Conservation (phyloP, 2,888 invertebrate genomes). For the Allophyes oxyacanthae region DNA sequence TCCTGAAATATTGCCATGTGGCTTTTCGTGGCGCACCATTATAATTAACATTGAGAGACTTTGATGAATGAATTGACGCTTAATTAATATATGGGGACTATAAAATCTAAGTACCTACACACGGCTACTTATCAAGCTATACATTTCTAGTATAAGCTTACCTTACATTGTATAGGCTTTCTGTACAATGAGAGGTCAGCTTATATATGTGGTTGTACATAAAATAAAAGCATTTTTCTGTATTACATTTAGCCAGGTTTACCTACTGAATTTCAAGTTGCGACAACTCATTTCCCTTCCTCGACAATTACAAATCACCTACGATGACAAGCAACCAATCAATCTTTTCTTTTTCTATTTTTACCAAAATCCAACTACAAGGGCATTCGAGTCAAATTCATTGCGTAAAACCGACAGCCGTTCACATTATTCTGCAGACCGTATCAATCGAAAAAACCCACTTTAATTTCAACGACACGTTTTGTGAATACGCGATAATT, state of each 20-base stretch:
- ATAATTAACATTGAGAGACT: background rate
- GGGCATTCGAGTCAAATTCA: constrained; percentile 12
- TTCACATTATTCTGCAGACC: constrained; percentile 2
- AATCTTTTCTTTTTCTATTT: constrained; percentile 1
- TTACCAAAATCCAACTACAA: no score
- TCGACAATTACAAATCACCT: constrained; percentile 27
- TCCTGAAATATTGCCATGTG: constrained; percentile 17
- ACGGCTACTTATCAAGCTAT: no score
- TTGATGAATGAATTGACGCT: no score
- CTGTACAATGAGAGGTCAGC: no score
- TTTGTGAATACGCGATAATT: constrained; percentile 23
- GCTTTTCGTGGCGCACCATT: background rate
- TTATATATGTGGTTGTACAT: no score
- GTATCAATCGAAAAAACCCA: constrained; percentile 5
- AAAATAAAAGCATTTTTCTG: no score
- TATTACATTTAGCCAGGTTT: no score
- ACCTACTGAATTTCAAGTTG: constrained; percentile 4
- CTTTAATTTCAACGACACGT: constrained; percentile 15
- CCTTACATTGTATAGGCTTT: no score
- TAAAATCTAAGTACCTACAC: no score
- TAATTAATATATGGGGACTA: no score
- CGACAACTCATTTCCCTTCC: constrained; percentile 23
- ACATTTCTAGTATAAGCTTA: no score
- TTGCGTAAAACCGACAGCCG: constrained; percentile 5
- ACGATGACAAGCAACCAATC: constrained; percentile 30